These are phyloP conservation scores for Stylophora pistillata DNA, from an alignment of 64 coral and sea anemone species.

Conservation along the genomic window DNA sequence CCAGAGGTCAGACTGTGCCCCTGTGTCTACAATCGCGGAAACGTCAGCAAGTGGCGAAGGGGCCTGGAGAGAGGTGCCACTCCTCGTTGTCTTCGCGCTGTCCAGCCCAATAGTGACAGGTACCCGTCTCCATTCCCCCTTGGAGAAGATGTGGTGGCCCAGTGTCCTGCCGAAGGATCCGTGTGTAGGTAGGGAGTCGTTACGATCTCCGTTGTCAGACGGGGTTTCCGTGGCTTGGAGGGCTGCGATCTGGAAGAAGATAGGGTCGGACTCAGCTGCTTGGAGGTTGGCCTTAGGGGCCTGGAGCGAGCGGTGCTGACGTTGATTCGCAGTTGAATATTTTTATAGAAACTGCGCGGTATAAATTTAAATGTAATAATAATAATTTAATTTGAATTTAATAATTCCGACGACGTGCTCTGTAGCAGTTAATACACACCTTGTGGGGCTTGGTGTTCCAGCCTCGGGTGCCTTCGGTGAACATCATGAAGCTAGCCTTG, in stretches of 20 bases:
- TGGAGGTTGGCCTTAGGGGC: neutral
- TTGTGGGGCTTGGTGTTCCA: conserved; percentile 70
- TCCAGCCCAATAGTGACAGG: conserved; percentile 55
- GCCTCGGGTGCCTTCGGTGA: conserved; percentile 59
- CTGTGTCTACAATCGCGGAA: conserved; percentile 59
- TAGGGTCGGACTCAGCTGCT: conserved; percentile 49
- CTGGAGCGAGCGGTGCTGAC: neutral
- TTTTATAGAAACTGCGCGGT: too few species aligned
- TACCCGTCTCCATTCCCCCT: conserved; percentile 54
- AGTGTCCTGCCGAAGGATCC: neutral
- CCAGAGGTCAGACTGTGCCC: too few species aligned
- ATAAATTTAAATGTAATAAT: too few species aligned
- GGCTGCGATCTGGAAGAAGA: conserved; percentile 54
- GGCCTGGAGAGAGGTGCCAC: too few species aligned
- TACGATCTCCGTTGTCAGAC: neutral
- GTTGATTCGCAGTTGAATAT: too few species aligned
- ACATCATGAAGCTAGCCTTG: conserved; percentile 37
- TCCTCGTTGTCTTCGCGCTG: neutral
- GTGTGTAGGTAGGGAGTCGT: conserved; percentile 9
- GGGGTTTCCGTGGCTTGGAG: neutral
- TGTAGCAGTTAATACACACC: conserved; percentile 59
- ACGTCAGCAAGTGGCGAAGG: conserved; percentile 21
- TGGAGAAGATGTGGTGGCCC: too few species aligned
- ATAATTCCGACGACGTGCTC: conserved; percentile 28
- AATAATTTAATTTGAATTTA: too few species aligned